Evolutionary conservation across 2,888 invertebrate genomes (phyloP), one percentile per base, ranked within the genome.

Genomic region (Aethes cnicana): DNA sequence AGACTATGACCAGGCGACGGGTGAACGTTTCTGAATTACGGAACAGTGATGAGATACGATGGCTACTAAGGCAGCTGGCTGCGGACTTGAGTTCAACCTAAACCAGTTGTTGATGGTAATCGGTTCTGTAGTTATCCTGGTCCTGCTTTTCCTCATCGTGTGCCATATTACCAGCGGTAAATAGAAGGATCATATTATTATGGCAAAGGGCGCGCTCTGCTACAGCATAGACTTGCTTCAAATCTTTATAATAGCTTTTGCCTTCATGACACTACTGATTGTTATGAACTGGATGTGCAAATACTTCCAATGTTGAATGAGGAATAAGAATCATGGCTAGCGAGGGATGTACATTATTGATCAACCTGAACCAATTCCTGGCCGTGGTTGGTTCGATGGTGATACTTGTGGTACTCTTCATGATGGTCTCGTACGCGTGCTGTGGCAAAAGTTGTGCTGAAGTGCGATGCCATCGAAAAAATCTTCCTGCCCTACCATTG

Each of bases 201-300:
- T 25, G 16, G 25, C 6, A 7, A 16, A 11, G 2, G 11, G 11
- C 3, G 4, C 9, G 16, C 6, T 9, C 1, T 74, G 69, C 44
- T 78, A 74, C 12, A 74, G 48, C 17, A 42, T 84, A 1, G 82
- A 84, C 23, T 12, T 81, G 0, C 33, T 81, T 0, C 81, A 83
- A 66, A 30, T 84, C 0, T 11, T 82, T 0, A 43, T 83, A 0
- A 76, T 83, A 0, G 76, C 81, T 0, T 74, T 84, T 7, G 80
- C 82, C 0, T 84, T 84, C 21, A 76, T 83, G 0, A 76, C 77
- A 0, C 47, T 85, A 0, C 66, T 84, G 0, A 60, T 84, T 1
- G 69, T 83, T 0, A 72, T 84, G 69, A 84, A 72, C 18, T 85
- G 81, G 78, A 78, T 85, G 77, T 84, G 81, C 61, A 84, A 81